phyloP scores from a whole-genome alignment of 2,888 invertebrate genomes.

The Idaea dimidiata region DNA sequence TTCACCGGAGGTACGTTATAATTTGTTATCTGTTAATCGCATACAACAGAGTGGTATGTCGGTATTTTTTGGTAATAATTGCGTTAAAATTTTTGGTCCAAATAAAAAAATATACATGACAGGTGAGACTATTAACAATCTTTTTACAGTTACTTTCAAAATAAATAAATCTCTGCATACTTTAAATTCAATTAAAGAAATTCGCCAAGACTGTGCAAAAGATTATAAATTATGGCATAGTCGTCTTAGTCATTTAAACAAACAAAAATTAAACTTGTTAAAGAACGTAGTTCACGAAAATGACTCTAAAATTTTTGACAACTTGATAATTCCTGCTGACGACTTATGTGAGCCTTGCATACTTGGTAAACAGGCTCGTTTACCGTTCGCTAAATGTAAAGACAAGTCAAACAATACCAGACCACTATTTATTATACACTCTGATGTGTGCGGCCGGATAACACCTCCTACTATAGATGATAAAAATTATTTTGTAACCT shows the following conservation, averaged over 20 bases:
- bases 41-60: slow-evolving; percentile 9
- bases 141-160: slow-evolving; percentile 6
- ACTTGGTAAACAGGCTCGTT: slow-evolving; percentile 7
- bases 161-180: slow-evolving; percentile 5
- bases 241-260: slow-evolving; percentile 10
- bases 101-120: slow-evolving; percentile 6
- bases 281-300: slow-evolving; percentile 9
- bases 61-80: slow-evolving; percentile 8
- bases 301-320: neutral
- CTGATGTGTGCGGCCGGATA: slow-evolving; percentile 6
- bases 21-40: slow-evolving; percentile 11
- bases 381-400: slow-evolving; percentile 6
- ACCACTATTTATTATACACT: slow-evolving; percentile 2
- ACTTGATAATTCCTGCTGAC: slow-evolving; percentile 4
- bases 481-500: neutral
- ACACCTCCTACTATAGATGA: neutral
- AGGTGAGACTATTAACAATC: slow-evolving; percentile 6
- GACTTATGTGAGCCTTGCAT: slow-evolving; percentile 9
- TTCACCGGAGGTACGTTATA: slow-evolving; percentile 10
- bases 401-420: slow-evolving; percentile 3
- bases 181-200: neutral
- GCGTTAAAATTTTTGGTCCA: slow-evolving; percentile 6
- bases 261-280: slow-evolving; percentile 8
- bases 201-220: neutral
- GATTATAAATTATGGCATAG: slow-evolving; percentile 9